Evolutionary conservation across 2,888 invertebrate genomes (phyloP), one percentile per base, ranked within the genome.

Genomic region (Drosophila percnosoma): DNA sequence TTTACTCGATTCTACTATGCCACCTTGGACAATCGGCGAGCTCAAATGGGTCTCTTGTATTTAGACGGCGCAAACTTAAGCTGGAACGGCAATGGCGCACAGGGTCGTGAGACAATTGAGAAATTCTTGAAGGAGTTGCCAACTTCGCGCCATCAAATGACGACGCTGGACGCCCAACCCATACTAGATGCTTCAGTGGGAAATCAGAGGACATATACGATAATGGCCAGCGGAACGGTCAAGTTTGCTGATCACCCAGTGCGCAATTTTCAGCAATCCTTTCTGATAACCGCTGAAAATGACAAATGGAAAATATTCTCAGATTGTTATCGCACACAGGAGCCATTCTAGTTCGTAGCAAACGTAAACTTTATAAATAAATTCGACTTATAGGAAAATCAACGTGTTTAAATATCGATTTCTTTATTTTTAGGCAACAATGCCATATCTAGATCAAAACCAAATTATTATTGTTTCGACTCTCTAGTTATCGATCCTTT

Each of bases 281-380:
- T 98, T 91, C 94, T 98, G 31, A 96, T 98, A 62, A 97, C 98
- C 0, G 97, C 97, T 8, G 95, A 97, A 75, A 97, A 96, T 21
- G 97, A 97, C 80, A 98, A 98, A 91, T 98, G 98, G 98, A 98
- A 98, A 93, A 97, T 99, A 81, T 97, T 97, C 15, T 97, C 96
- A 49, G 98, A 98, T 91, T 96, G 96, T 86, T 98, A 97, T 88
- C 94, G 98, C 90, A 94, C 97, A 82, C 97, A 97, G 94, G 97
- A 93, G 42, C 80, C 78, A 29, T 55, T 38, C 18, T 55, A 55
- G 27, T n/a, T 38, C 15, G n/a, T 55, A 13, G n/a, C 15, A 38
- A 38, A 8, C 4, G 6, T 27, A 8, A 38, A 5, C 8, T 11
- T 55, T n/a, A 55, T 38, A 29, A 55, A 55, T n/a, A 38, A 54